Conservation (phyloP, 1,140 invertebrate genomes). For the Sycobia sp. region DNA sequence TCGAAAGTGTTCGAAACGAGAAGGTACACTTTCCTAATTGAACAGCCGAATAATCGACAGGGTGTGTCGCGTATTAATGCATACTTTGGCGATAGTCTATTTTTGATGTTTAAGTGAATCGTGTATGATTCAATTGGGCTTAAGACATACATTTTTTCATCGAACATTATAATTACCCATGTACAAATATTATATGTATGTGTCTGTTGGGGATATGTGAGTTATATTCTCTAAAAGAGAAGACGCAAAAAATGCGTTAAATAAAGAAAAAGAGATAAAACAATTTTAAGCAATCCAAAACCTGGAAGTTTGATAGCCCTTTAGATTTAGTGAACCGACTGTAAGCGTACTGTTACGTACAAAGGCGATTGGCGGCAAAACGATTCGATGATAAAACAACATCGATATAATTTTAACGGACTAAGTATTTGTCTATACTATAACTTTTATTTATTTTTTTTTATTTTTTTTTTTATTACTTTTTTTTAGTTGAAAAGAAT, state of each 20-base stretch:
- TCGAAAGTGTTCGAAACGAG: conserved; percentile 24
- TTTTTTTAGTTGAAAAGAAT: conserved; percentile 3
- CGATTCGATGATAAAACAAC: conserved; percentile 25
- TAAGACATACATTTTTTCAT: conserved; percentile 50
- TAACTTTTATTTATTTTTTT: conserved; percentile 11
- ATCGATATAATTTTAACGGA: conserved; percentile 30
- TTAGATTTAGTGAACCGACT: conserved; percentile 31
- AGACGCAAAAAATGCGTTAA: conserved; percentile 35
- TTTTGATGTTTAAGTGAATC: conserved; percentile 59
- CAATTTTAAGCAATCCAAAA: conserved; percentile 32
- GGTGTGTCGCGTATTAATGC: conserved; percentile 52
- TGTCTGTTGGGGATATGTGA: conserved; percentile 49
- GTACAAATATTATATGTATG: conserved; percentile 54
- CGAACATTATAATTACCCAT: conserved; percentile 53
- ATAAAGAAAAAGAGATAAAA: conserved; percentile 31
- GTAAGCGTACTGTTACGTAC: conserved; percentile 34
- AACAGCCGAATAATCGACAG: conserved; percentile 44
- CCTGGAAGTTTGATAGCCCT: conserved; percentile 32
- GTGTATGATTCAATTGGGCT: conserved; percentile 52
- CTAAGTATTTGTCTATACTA: conserved; percentile 31
- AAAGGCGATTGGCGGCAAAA: conserved; percentile 32
- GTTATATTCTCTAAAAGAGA: conserved; percentile 50
- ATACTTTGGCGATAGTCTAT: conserved; percentile 58
- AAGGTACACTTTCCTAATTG: conserved; percentile 23
- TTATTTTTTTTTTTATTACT: conserved; percentile 9